These are phyloP conservation scores for Onychomys leucogaster DNA, from an alignment of 2,797 vertebrate species.

Conservation along the genomic window DNA sequence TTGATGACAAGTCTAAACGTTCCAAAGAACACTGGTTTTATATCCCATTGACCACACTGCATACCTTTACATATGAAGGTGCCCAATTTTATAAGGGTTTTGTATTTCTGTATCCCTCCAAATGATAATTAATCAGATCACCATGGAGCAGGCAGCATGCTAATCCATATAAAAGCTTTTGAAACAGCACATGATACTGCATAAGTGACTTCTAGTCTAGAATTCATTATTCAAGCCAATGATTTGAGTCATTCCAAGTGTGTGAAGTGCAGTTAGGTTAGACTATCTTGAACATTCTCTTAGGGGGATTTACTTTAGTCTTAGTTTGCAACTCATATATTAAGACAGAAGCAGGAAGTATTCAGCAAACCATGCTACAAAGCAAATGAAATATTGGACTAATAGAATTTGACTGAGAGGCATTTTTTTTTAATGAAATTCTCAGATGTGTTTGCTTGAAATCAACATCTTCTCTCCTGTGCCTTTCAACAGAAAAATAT, in stretches of 20 bases:
- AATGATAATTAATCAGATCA: slow-evolving; percentile 62
- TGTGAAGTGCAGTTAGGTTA: neutral
- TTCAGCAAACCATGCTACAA: slow-evolving; percentile 14
- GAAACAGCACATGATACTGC: slow-evolving; percentile 23
- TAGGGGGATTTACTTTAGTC: slow-evolving; percentile 22
- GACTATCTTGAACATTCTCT: slow-evolving; percentile 20
- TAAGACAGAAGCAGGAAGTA: slow-evolving; percentile 42
- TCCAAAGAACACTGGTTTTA: slow-evolving; percentile 8
- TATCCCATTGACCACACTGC: neutral
- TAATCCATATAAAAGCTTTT: slow-evolving; percentile 66
- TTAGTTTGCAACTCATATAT: neutral
- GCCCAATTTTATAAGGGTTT: slow-evolving; percentile 32
- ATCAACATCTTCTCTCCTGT: slow-evolving; percentile 12
- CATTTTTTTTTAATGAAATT: slow-evolving; percentile 21
- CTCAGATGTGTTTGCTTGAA: slow-evolving; percentile 32
- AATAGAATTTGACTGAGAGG: slow-evolving; percentile 16
- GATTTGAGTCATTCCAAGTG: slow-evolving; percentile 61
- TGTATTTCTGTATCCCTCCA: slow-evolving; percentile 15
- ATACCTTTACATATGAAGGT: neutral
- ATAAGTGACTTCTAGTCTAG: slow-evolving; percentile 40
- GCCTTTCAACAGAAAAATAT: slow-evolving; percentile 13
- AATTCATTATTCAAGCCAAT: slow-evolving; percentile 68
- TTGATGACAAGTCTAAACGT: neutral
- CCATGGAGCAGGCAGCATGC: neutral
- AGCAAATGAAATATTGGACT: slow-evolving; percentile 17